Percentiles rank a stretch among this genome's conserved stretches.
Evolutionary conservation across 1,140 invertebrate genomes (phyloP).

Genomic region (Drosophila suzukii): DNA sequence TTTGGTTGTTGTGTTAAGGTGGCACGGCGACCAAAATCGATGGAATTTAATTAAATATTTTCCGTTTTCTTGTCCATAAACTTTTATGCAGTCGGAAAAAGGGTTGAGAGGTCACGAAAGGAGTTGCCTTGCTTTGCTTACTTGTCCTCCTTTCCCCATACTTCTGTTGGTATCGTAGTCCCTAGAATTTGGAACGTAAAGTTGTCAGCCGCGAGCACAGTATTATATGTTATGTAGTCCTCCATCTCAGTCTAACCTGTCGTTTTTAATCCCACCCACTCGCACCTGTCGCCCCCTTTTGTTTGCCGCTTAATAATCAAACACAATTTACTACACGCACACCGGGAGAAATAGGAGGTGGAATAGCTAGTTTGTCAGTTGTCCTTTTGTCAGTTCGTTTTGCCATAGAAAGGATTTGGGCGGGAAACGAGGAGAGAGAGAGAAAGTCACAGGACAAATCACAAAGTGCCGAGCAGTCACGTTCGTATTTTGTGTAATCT

Average conservation of each 20-base stretch:
- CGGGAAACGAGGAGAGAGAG: background rate
- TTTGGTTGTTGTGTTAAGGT: background rate
- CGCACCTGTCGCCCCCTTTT: conserved; percentile 28
- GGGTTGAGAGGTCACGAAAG: conserved; percentile 28
- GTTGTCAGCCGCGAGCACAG: conserved; percentile 59
- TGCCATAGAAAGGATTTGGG: background rate
- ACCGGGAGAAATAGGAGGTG: background rate
- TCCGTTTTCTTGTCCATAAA: conserved; percentile 55
- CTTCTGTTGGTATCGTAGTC: conserved; percentile 12
- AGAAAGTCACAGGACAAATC: conserved; percentile 27
- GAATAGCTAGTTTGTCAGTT: conserved; percentile 8
- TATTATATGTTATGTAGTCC: conserved; percentile 32
- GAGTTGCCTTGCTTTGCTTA: background rate
- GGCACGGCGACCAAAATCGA: conserved; percentile 55
- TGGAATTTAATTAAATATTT: conserved; percentile 76
- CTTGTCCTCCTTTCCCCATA: background rate
- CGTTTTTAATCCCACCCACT: background rate
- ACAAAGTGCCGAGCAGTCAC: conserved; percentile 23
- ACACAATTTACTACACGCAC: conserved; percentile 36
- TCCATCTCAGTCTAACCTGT: conserved; percentile 7
- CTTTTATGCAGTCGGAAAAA: conserved; percentile 47
- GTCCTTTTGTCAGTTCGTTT: conserved; percentile 24
- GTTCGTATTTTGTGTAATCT: conserved; percentile 44
- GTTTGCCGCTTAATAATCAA: conserved; percentile 53
- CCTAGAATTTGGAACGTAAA: conserved; percentile 48